Base-by-base conservation (phyloP, 37 sponge, comb jelly and placozoan species). In the Corticium candelabrum region DNA sequence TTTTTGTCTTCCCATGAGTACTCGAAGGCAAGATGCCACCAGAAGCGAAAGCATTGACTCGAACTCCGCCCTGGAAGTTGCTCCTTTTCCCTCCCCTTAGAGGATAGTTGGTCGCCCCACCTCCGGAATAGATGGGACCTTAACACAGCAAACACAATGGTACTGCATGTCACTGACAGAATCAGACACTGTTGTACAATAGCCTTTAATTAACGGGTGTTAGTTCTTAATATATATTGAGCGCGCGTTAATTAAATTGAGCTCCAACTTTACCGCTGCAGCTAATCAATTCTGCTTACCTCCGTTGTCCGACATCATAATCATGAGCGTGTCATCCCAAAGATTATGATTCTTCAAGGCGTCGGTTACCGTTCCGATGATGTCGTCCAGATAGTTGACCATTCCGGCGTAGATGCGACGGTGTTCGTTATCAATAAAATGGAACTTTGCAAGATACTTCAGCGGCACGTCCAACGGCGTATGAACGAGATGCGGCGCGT, bases 311-410 rank as follows among this genome's bases (percentile, higher is more conserved):
- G 76, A 71, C 27, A 69, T 80, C 33, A 75, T 74, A 67, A 89
- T 75, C 67, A 85, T 50, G 57, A 89, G 50, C 0, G 85, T 76
- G 70, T 89, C 82, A 38, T 89, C 77, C 89, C 89, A 89, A 68
- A 89, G 79, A 2, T 78, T 78, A 2, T 71, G 41, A 2, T 76
- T 41, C 38, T 79, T 74, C 3, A 84, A 79, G 2, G 62, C 74
- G 5, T 74, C 21, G 4, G 57, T 69, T 2, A 87, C 3, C 21
- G 79, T 68, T 2, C 77, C 75, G 1, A 87, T 38, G 3, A 62
- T 74, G 39, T 78, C 84, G 39, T 87, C 84, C 36, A 84, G 67
- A 36, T 40, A 67, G 40, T 78, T 68, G 69, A 87, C 67, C 80
- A 89, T 89, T 27, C 83, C 82, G 62, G 81, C 83, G 37, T 74